Base-by-base conservation (phyloP, 2,797 vertebrate genomes). In the Poecilia picta region DNA sequence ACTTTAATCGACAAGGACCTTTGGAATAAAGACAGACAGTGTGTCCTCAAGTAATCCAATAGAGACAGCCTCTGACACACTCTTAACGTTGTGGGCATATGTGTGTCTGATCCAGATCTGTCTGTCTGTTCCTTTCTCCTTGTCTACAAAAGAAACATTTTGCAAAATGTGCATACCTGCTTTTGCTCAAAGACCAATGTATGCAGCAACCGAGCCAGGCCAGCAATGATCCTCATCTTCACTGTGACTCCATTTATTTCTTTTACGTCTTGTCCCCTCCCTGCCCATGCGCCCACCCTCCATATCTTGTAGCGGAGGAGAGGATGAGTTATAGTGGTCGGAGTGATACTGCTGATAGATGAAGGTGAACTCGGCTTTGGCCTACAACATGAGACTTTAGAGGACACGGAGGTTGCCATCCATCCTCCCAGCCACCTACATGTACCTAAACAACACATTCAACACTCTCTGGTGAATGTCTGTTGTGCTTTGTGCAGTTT, bases 261-360 rank as follows among this genome's bases (percentile, higher is more conserved):
- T 76, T 45, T 57, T 62, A 43, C 79, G 76, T 74, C 83, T 74
- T 25, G 13, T 75, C 72, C 73, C 64, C 79, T 76, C 77, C 82
- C 73, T 79, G 23, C 84, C 90, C 85, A 85, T 81, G 73, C 62
- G 43, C 59, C 87, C 81, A 86, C 83, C 87, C 81, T 90, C 86
- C 85, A 74, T 89, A 91, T 91, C 91, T 89, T 83, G 79, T 89
- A 82, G 92, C 89, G 89, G 89, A 92, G 90, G 91, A 88, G 91
- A 91, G 85, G 88, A 94, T 94, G 92, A 94, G 93, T 95, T 94
- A 94, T 95, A 79, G 91, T 92, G 93, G 91, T 86, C 90, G 83
- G 87, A 83, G 89, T 78, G 84, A 93, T 90, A 88, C 85, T 25
- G 84, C 92, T 94, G 94, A 95, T 94, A 94, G 91, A 95, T 94